These are phyloP conservation scores for Antigone vipio DNA, from an alignment of 2,113 vertebrate genomes.

Conservation along the genomic window DNA sequence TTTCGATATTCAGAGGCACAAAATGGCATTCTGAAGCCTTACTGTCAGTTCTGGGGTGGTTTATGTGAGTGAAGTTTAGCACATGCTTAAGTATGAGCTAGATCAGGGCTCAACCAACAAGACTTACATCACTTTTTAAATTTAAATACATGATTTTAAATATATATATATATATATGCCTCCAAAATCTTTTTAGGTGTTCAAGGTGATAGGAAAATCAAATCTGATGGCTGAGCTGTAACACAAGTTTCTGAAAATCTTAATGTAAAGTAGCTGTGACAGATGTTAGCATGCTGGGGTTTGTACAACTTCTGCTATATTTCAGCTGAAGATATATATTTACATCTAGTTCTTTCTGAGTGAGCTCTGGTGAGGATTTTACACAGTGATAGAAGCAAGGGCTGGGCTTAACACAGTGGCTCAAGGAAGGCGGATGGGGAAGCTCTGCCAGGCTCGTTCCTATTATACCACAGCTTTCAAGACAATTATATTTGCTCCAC, in stretches of 20 bases:
- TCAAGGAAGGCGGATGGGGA: not conserved
- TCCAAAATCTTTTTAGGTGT: slow-evolving; percentile 49
- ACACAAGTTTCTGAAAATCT: slow-evolving; percentile 27
- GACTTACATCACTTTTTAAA: not conserved
- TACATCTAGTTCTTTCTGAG: slow-evolving; percentile 18
- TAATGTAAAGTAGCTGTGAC: slow-evolving; percentile 31
- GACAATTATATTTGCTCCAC: not conserved
- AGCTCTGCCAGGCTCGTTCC: not conserved
- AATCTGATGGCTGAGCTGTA: slow-evolving; percentile 53
- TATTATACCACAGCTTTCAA: not conserved
- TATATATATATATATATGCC: not conserved
- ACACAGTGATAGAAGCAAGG: not conserved
- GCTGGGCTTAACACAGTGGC: not conserved
- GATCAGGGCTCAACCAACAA: not conserved
- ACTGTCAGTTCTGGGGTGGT: not conserved
- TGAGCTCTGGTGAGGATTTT: slow-evolving; percentile 19
- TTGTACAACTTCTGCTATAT: slow-evolving; percentile 36
- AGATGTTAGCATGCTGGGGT: slow-evolving; percentile 48
- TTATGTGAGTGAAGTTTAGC: not conserved
- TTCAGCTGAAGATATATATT: slow-evolving; percentile 54
- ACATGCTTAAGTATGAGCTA: not conserved
- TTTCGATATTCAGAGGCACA: not conserved
- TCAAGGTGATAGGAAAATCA: slow-evolving; percentile 53
- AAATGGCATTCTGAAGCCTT: slow-evolving; percentile 5
- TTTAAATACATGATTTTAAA: not conserved